phyloP scores from a whole-genome alignment of 35 echinoderm and acorn worm genomes.

The Strongylocentrotus purpuratus region DNA sequence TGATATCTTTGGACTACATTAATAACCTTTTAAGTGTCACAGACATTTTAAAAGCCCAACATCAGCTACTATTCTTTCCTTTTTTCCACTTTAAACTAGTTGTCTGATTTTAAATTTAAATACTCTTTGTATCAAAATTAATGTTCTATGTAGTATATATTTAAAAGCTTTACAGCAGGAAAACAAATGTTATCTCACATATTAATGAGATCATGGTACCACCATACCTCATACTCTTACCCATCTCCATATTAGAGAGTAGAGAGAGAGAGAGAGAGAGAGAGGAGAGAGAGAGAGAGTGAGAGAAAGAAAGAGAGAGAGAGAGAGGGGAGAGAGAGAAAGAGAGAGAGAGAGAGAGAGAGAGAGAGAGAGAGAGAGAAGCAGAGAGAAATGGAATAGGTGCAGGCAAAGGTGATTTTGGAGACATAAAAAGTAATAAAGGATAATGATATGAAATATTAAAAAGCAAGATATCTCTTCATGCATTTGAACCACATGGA shows the following conservation, averaged over 20 bases:
- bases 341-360: background rate
- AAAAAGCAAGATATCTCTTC: background rate
- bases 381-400: background rate
- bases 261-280: background rate
- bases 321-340: background rate
- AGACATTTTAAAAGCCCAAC: too few relatives aligned
- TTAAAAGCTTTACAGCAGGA: too few relatives aligned
- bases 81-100: too few relatives aligned
- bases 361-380: background rate
- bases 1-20: too few relatives aligned
- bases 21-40: too few relatives aligned
- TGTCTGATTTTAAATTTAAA: too few relatives aligned
- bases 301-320: background rate
- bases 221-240: background rate
- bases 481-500: background rate
- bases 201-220: too few relatives aligned
- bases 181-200: too few relatives aligned
- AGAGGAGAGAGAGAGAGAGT: background rate
- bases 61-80: too few relatives aligned
- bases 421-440: background rate
- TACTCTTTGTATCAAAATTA: too few relatives aligned
- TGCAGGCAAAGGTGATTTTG: background rate
- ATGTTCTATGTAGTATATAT: too few relatives aligned
- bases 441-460: background rate
- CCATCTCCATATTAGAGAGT: background rate